Base-by-base conservation (phyloP, 92 coral and sea anemone genomes). In the Heliopora coerulea region DNA sequence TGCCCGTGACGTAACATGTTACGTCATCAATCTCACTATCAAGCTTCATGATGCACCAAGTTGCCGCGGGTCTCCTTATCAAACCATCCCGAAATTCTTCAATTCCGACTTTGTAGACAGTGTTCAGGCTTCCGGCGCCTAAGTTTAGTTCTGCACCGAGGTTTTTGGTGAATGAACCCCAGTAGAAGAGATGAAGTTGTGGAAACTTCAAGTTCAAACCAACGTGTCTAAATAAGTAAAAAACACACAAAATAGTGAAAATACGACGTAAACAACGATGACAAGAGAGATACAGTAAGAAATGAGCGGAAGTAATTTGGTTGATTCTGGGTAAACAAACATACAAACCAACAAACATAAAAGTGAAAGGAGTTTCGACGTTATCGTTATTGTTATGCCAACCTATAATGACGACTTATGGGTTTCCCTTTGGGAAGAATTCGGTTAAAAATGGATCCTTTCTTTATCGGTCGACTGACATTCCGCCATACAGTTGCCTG, bases 121-220 rank as follows among this genome's bases (percentile, higher is more conserved):
- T 85, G 59, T 88, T 87, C 17, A 95, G 59, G 72, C 83, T 82
- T 46, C 99, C 97, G 25, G 57, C 48, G 54, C 97, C 97, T 1
- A 86, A 83, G 28, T 88, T 75, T 89, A 95, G 59, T 68, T 90
- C 96, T 32, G 84, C 84, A 66, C 99, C 99, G 49, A 96, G 80
- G 39, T 90, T 91, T 28, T 89, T 96, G 6, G 97, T 85, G 82
- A 95, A 88, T 9, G 99, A 95, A 48, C 91, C 99, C 97, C 99
- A 95, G 78, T 95, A 95, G 75, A 90, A 88, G 49, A 86, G 79
- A 42, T 91, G 82, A 40, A 95, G 84, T 42, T 90, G 83, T 0
- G 99, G 99, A 49, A 95, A 95, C 60, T 89, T 84, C 65, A 95
- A 82, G 0, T 92, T 85, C 31, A 95, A 75, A 58, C 91, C 87